phyloP scores from a whole-genome alignment of 2,113 vertebrate genomes.

The Aplodontia rufa region DNA sequence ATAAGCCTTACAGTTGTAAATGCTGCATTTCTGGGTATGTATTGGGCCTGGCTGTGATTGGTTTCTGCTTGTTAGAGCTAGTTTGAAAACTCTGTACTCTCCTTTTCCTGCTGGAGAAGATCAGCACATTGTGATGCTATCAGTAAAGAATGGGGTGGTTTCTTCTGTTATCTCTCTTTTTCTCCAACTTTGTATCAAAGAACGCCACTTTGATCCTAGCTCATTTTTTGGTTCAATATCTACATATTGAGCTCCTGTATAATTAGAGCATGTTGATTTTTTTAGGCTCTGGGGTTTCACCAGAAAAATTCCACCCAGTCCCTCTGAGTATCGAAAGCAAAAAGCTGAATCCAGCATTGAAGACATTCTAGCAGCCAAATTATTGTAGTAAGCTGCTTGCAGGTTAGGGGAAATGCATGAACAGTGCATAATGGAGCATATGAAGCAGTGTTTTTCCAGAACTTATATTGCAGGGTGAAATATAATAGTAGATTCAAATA shows the following conservation, averaged over 20 bases:
- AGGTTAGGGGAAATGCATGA: not conserved
- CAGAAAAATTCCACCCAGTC: not conserved
- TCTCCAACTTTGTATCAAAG: not conserved
- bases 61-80: slow-evolving; percentile 45
- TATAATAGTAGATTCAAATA: too few species aligned
- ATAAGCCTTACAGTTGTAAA: not conserved
- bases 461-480: not conserved
- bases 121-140: not conserved
- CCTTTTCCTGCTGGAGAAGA: slow-evolving; percentile 68
- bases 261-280: slow-evolving; percentile 29
- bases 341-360: not conserved
- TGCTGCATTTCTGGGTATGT: not conserved
- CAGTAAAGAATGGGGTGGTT: not conserved
- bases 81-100: slow-evolving; percentile 25
- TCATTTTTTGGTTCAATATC: slow-evolving; percentile 11
- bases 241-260: not conserved
- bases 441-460: not conserved
- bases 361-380: not conserved
- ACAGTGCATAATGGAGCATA: not conserved
- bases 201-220: not conserved
- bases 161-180: not conserved
- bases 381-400: not conserved
- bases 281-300: not conserved
- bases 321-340: slow-evolving; percentile 4
- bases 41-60: not conserved